These are phyloP conservation scores for Arrhopalites spinosus DNA, from an alignment of 2,888 invertebrate genomes.

Conservation along the genomic window DNA sequence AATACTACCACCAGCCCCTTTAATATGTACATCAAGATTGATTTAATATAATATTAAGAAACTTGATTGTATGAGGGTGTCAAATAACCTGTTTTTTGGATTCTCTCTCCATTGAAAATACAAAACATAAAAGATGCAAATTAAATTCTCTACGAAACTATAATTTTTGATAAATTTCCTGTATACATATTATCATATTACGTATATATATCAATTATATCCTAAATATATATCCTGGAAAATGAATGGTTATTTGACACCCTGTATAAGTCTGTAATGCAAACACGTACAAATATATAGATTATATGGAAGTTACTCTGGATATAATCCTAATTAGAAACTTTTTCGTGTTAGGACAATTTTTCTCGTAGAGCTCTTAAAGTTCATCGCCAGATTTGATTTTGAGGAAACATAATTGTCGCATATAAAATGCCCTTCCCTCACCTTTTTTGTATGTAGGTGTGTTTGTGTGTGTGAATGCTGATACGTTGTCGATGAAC, in stretches of 20 bases:
- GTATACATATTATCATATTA: background rate
- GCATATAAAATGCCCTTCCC: background rate
- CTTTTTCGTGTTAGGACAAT: slow-evolving; percentile 18
- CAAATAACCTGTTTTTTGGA: too few relatives aligned
- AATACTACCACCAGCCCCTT: slow-evolving; percentile 29
- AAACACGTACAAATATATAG: slow-evolving; percentile 34
- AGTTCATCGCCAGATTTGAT: background rate
- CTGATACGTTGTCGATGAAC: slow-evolving; percentile 16
- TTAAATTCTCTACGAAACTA: too few relatives aligned
- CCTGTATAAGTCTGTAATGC: slow-evolving; percentile 22
- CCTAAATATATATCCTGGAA: background rate
- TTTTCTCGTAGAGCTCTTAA: slow-evolving; percentile 1
- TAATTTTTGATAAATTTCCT: too few relatives aligned
- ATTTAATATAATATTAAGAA: background rate
- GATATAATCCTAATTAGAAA: background rate
- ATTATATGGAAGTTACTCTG: slow-evolving; percentile 29
- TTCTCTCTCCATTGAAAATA: too few relatives aligned
- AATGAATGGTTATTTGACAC: slow-evolving; percentile 17
- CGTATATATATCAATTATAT: background rate
- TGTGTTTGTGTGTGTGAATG: slow-evolving; percentile 25
- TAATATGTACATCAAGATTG: slow-evolving; percentile 17
- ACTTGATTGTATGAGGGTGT: background rate
- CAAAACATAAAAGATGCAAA: too few relatives aligned
- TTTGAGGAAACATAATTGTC: slow-evolving; percentile 11
- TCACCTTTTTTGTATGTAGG: slow-evolving; percentile 11